Evolutionary conservation across 2,888 invertebrate genomes (phyloP).

Genomic region (Thera obeliscata): DNA sequence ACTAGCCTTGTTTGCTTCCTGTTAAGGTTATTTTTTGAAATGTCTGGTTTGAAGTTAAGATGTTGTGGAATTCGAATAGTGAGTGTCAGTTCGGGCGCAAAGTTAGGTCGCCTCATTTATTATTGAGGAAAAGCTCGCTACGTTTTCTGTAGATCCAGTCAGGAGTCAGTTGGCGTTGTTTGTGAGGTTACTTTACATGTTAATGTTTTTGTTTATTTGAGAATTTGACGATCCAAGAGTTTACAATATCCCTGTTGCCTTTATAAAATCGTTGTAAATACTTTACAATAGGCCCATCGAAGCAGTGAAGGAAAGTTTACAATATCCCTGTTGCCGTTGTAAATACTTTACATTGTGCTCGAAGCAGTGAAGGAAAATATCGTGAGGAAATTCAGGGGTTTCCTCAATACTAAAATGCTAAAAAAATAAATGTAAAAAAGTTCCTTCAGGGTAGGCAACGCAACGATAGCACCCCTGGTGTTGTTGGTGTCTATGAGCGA

Average conservation of each 20-base stretch:
- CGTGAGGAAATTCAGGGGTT: too few relatives aligned
- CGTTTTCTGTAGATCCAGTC: conserved; percentile 50
- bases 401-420: too few relatives aligned
- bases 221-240: conserved; percentile 15
- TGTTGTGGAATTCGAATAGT: conserved; percentile 64
- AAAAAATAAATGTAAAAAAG: too few relatives aligned
- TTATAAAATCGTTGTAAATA: not conserved
- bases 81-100: conserved; percentile 74
- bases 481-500: too few relatives aligned
- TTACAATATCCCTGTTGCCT: not conserved
- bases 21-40: conserved; percentile 46
- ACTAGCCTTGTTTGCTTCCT: conserved; percentile 31
- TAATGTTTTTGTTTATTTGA: conserved; percentile 41
- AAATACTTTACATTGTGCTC: too few relatives aligned
- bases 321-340: too few relatives aligned
- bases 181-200: conserved; percentile 43
- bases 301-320: too few relatives aligned
- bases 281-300: too few relatives aligned
- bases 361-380: too few relatives aligned
- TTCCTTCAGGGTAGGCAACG: too few relatives aligned
- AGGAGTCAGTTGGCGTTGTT: conserved; percentile 39
- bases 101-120: conserved; percentile 82
- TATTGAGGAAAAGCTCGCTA: conserved; percentile 75
- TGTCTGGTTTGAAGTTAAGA: conserved; percentile 48
- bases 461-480: too few relatives aligned